A percentile compares a stretch with the other conserved stretches of the same genome.
phyloP scores from a whole-genome alignment of 2,888 invertebrate genomes.

The Timandra comae region DNA sequence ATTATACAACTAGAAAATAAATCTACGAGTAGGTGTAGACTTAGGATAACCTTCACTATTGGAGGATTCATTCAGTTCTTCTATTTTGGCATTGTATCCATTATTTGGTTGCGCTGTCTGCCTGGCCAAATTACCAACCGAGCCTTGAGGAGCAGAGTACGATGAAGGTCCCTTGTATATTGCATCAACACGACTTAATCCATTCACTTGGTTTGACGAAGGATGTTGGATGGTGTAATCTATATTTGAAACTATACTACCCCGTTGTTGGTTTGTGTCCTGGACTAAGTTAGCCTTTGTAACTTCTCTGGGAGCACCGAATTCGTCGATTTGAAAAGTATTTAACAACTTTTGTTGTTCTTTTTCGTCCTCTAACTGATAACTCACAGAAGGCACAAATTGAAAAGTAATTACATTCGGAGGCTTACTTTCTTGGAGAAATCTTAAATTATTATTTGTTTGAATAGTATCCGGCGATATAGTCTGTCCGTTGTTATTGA shows the following conservation, averaged over 20 bases:
- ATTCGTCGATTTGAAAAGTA: constrained; percentile 49
- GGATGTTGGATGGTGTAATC: constrained; percentile 47
- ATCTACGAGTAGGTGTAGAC: constrained; percentile 41
- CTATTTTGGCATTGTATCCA: constrained; percentile 46
- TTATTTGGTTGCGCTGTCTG: constrained; percentile 27
- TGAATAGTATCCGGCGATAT: constrained; percentile 18
- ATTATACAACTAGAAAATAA: constrained; percentile 28
- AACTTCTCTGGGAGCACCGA: constrained; percentile 41
- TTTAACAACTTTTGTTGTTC: constrained; percentile 53
- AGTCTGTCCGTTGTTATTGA: constrained; percentile 36
- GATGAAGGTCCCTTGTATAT: constrained; percentile 64
- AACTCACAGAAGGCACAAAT: constrained; percentile 57
- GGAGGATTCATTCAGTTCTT: constrained; percentile 44
- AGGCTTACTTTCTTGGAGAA: constrained; percentile 13
- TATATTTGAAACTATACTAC: constrained; percentile 37
- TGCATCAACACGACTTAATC: constrained; percentile 30
- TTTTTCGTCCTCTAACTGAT: constrained; percentile 51
- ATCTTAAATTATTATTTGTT: constrained; percentile 11
- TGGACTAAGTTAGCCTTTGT: constrained; percentile 22
- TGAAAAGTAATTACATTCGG: constrained; percentile 43
- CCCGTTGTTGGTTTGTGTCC: constrained; percentile 27
- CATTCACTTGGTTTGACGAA: constrained; percentile 29
- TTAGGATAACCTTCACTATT: constrained; percentile 46
- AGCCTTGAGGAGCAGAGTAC: constrained; percentile 59
- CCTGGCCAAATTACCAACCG: constrained; percentile 50